Evolutionary conservation across 2,888 invertebrate genomes (phyloP).

Genomic region (Villa cingulata): DNA sequence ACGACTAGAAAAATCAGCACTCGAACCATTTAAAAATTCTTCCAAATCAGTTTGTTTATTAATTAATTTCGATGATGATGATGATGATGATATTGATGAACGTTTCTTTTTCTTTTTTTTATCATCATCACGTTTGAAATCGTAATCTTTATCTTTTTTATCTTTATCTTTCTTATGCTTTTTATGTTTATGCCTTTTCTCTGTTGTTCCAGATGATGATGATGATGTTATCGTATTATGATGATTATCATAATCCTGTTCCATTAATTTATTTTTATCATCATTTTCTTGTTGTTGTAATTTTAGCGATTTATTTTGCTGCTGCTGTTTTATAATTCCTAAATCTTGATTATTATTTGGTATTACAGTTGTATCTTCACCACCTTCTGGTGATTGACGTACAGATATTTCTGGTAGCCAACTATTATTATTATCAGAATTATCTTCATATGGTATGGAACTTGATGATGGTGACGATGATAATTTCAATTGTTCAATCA

Average conservation of each 20-base stretch:
- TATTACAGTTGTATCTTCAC: conserved; percentile 35
- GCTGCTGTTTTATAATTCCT: background rate
- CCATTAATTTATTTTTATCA: background rate
- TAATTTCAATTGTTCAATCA: background rate
- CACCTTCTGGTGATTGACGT: conserved; percentile 64
- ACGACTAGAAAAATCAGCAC: conserved; percentile 37
- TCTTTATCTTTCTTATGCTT: conserved; percentile 40
- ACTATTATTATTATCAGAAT: conserved; percentile 31
- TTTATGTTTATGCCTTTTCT: background rate
- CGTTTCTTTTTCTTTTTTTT: conserved; percentile 34
- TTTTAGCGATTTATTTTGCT: conserved; percentile 19
- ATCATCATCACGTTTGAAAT: conserved; percentile 18
- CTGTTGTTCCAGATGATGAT: too few species aligned
- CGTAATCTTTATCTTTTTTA: conserved; percentile 18
- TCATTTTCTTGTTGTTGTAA: background rate
- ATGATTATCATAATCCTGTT: background rate
- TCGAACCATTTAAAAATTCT: conserved; percentile 46
- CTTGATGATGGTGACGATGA: background rate
- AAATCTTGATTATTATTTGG: conserved; percentile 12
- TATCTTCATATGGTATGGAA: conserved; percentile 23
- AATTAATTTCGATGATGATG: conserved; percentile 18
- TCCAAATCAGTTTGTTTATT: conserved; percentile 42
- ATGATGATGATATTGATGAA: background rate
- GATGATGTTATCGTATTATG: background rate
- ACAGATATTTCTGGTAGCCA: conserved; percentile 58